A percentile compares a stretch with the other conserved stretches of the same genome.
Conservation (phyloP, 1,140 invertebrate genomes). For the Drosophila pachea region DNA sequence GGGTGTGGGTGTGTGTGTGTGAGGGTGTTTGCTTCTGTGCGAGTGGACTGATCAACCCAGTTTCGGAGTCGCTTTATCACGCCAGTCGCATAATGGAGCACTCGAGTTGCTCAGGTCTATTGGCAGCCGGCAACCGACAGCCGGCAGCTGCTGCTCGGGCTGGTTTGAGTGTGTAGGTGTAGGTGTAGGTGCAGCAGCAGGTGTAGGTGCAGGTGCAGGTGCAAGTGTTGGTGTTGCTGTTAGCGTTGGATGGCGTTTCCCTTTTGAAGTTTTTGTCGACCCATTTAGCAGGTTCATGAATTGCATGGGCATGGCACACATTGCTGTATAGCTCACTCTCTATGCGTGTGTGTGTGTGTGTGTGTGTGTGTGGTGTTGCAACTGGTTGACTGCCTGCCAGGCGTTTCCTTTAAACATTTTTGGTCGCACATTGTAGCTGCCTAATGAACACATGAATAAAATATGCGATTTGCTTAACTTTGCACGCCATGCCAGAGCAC, state of each 20-base stretch:
- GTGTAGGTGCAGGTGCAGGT: conserved; percentile 40
- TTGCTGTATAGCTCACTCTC: not conserved
- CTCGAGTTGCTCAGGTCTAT: conserved; percentile 35
- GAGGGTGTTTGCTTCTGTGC: conserved; percentile 2
- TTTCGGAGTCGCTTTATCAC: conserved; percentile 63
- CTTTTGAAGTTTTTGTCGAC: conserved; percentile 70
- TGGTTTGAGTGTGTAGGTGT: conserved; percentile 4
- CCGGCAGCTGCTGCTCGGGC: conserved; percentile 2
- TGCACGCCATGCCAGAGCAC: conserved; percentile 55
- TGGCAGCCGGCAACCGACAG: conserved; percentile 35
- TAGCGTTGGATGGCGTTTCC: conserved; percentile 43
- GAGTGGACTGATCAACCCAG: conserved; percentile 47
- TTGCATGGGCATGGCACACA: conserved; percentile 49
- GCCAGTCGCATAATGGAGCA: conserved; percentile 48
- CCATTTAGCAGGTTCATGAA: conserved; percentile 72
- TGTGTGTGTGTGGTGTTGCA: conserved; percentile 1
- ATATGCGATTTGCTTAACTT: conserved; percentile 78
- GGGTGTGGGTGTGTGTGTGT: not conserved
- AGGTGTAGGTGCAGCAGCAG: conserved; percentile 2
- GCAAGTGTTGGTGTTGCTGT: not conserved
- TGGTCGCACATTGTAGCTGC: conserved; percentile 76
- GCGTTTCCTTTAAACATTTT: conserved; percentile 75
- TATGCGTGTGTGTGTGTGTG: too few species aligned
- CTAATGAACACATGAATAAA: conserved; percentile 78
- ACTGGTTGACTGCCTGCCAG: conserved; percentile 29